Evolutionary conservation across 2,113 vertebrate species (phyloP), one percentile per base, ranked within the genome.

Genomic region (Oplegnathus fasciatus): DNA sequence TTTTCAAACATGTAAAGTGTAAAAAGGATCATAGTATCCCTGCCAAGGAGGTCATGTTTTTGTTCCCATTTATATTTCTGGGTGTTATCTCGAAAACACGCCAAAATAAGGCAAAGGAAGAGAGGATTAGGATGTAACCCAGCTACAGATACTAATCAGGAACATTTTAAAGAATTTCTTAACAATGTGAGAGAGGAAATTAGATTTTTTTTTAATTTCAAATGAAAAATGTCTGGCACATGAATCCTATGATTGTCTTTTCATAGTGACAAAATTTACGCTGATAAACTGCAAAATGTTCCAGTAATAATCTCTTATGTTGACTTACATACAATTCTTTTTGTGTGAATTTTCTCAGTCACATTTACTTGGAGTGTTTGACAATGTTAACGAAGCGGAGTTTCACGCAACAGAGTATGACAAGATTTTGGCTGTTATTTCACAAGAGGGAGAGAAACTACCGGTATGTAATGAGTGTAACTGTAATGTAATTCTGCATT

Each of bases 391-490:
- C 37, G 95, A 96, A 90, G 97, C 92, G 4, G 93, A 94, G 8
- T 98, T 98, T 92, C 96, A 98, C 26, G 0, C 82, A 9, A 96
- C 96, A 91, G 96, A 96, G 40, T 98, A 98, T 4, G 96, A 98
- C 94, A 94, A 91, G 34, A 97, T 98, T 10, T 20, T 96, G 89
- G 89, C 94, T 30, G 96, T 98, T 44, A 66, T 96, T 88, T 98
- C 97, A 85, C 96, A 97, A 94, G 97, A 98, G 94, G 96, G 96
- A 92, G 97, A 98, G 91, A 96, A 95, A 93, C 95, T 98, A 73
- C 3, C 57, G 57, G 97, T 97, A 96, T 95, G 88, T 86, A 52
- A 64, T 3, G 30, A 70, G 57, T 32, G 11, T 61, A 69, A 46
- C 32, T 62, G 1, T 62, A 24, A 32, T 61, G n/a, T 42, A 40